A percentile compares a stretch with the other conserved stretches of the same genome.
phyloP scores from a whole-genome alignment of 1,140 invertebrate species.

The Ceratosolen fusciceps region DNA sequence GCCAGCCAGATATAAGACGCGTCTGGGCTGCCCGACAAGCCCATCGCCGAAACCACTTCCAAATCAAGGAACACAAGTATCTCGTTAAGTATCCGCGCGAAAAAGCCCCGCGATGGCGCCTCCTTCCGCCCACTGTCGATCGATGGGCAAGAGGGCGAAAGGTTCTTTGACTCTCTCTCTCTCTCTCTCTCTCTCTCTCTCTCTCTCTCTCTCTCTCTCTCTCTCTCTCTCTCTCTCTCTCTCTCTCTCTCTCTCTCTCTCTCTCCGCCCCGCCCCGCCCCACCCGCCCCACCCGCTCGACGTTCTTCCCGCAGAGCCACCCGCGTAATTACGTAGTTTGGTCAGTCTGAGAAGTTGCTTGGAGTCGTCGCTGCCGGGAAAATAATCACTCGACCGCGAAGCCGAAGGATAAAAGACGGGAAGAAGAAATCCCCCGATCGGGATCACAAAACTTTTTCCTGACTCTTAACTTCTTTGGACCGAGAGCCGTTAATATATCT shows the following conservation, averaged over 20 bases:
- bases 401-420: not conserved
- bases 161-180: not conserved
- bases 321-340: not conserved
- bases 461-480: not conserved
- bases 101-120: not conserved
- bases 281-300: no score
- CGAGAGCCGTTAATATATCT: not conserved
- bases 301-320: no score
- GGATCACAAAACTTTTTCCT: constrained; percentile 43
- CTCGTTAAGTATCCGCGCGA: constrained; percentile 33
- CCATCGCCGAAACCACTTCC: constrained; percentile 29
- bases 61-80: constrained; percentile 37
- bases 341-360: constrained; percentile 16
- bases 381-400: constrained; percentile 35
- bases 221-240: no score
- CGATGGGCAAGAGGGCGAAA: constrained; percentile 1
- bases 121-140: not conserved
- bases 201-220: no score
- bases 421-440: constrained; percentile 10
- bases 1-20: not conserved
- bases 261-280: not conserved
- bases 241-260: no score
- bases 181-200: not conserved
- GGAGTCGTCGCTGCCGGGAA: not conserved
- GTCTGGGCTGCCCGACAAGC: not conserved